Evolutionary conservation across 1,140 invertebrate species (phyloP).

Genomic region (Monochamus saltuarius): DNA sequence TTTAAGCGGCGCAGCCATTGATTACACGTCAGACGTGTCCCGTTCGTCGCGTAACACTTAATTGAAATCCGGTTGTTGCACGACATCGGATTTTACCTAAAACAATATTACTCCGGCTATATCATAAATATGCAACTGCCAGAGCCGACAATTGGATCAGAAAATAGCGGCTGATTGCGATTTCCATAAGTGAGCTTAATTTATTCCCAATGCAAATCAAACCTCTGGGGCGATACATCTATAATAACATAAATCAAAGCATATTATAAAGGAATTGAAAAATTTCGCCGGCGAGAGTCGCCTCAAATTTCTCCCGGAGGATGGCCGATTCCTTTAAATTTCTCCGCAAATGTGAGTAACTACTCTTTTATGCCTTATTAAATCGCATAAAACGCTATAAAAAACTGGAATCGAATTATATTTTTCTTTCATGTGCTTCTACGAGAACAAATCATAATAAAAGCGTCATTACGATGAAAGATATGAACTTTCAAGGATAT

Average conservation of each 20-base stretch:
- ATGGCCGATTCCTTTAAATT: neutral
- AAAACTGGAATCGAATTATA: conserved; percentile 34
- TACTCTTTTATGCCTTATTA: conserved; percentile 36
- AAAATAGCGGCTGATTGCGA: conserved; percentile 36
- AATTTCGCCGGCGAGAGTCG: too few relatives aligned
- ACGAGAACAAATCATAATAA: conserved; percentile 37
- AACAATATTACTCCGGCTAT: neutral
- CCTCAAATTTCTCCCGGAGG: too few relatives aligned
- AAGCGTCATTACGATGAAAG: conserved; percentile 30
- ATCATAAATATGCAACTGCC: conserved; percentile 34
- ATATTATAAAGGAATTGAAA: conserved; percentile 2
- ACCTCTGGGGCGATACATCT: conserved; percentile 13
- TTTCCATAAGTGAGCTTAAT: conserved; percentile 37
- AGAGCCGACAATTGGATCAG: conserved; percentile 5
- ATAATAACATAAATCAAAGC: conserved; percentile 11
- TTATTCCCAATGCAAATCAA: conserved; percentile 29
- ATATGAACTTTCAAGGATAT: conserved; percentile 24
- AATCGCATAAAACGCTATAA: conserved; percentile 26
- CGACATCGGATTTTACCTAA: too few relatives aligned
- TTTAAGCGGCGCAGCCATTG: too few relatives aligned
- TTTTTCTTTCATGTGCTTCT: conserved; percentile 33
- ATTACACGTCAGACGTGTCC: too few relatives aligned
- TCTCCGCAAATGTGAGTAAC: conserved; percentile 25
- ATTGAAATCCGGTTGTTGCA: too few relatives aligned
- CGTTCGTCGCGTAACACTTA: too few relatives aligned